Evolutionary conservation across 2,888 invertebrate species (phyloP), one percentile per base, ranked within the genome.

Genomic region (Sminthurides aquaticus): DNA sequence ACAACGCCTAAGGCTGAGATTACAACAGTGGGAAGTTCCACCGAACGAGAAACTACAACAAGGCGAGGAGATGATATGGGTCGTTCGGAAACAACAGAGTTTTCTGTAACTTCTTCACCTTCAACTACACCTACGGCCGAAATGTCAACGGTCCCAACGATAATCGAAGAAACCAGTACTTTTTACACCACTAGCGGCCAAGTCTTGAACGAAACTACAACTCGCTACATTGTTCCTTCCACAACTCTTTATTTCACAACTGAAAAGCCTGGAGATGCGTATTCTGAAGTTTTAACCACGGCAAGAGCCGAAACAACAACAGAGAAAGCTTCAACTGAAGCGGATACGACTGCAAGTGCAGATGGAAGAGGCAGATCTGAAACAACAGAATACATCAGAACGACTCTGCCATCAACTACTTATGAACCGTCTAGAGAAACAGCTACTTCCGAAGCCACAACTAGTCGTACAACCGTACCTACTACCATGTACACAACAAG

Each of bases 241-340:
- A 43, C 43, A 8, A 43, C 43, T 15, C 8, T 43, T 15, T 11
- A 43, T 43, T 15, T 15, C 3, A 49, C 3, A 49, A 8, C 49
- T 49, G 75, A 58, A 67, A 71, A 20, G 66, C n/a, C n/a, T n/a
- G n/a, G n/a, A n/a, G n/a, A n/a, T n/a, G n/a, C n/a, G n/a, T n/a
- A n/a, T n/a, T 43, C 43, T 43, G 43, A 43, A 18, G 11, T 11
- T 8, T 18, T 18, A 11, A 66, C 54, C 71, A 75, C 68, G 66
- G 64, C 43, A 15, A 25, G 49, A 57, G 48, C 62, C 22, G 29
- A 54, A 57, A 49, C 65, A 29, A 60, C 65, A 29, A 67, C 69
- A 62, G 74, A 72, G 66, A 25, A 43, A 18, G 57, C 60, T 18
- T n/a, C 15, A 2, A 62, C 43, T 24, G n/a, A 2, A 8, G 34